Evolutionary conservation across 2,797 vertebrate genomes (phyloP).

Genomic region (Schizopygopsis malacanthus): DNA sequence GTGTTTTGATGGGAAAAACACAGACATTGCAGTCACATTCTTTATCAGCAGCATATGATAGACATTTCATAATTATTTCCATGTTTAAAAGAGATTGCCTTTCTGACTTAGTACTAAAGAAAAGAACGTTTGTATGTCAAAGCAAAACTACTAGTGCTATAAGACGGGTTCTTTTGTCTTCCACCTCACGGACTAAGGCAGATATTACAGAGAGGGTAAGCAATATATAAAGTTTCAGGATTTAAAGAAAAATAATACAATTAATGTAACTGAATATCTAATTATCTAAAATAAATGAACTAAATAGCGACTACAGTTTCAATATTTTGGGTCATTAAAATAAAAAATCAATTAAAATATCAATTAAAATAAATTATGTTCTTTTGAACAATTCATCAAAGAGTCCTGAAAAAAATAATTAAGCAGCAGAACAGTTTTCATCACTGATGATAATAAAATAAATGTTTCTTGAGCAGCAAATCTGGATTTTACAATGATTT

Average conservation of each 20-base stretch:
- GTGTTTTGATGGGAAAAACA: not conserved
- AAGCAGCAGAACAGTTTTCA: not conserved
- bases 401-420: not conserved
- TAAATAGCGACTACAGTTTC: not conserved
- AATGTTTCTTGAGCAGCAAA: not conserved
- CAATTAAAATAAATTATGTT: not conserved
- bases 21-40: not conserved
- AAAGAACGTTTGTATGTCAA: not conserved
- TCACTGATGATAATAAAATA: not conserved
- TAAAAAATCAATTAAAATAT: not conserved
- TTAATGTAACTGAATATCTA: not conserved
- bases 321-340: not conserved
- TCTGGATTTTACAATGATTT: not conserved
- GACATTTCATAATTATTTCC: conserved; percentile 2
- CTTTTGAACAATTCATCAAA: not conserved
- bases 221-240: not conserved
- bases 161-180: not conserved
- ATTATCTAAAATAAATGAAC: not conserved
- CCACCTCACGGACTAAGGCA: not conserved
- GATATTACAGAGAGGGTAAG: not conserved
- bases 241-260: not conserved
- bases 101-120: not conserved
- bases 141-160: not conserved
- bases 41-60: not conserved
- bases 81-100: not conserved